Percentiles rank a stretch among this genome's conserved stretches.
Conservation (phyloP, 2,888 invertebrate genomes). For the Xylota sylvarum region DNA sequence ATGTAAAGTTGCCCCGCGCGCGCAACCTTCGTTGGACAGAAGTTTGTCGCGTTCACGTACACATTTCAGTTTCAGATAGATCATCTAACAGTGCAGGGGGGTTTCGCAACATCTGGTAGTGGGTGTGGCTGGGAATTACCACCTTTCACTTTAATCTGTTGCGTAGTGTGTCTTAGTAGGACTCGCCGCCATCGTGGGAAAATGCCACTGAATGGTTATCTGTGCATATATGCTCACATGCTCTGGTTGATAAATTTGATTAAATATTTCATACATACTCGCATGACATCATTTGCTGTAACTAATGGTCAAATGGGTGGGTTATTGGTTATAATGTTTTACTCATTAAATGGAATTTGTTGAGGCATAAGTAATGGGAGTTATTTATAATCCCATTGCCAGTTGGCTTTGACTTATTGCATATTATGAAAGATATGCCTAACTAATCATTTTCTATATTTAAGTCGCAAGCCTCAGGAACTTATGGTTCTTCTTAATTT, state of each 20-base stretch:
- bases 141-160: slow-evolving; percentile 50
- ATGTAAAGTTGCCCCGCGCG: slow-evolving; percentile 14
- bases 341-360: slow-evolving; percentile 1
- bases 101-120: slow-evolving; percentile 19
- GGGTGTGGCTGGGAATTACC: slow-evolving; percentile 57
- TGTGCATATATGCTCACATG: background rate
- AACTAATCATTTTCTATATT: no score
- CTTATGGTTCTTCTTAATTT: no score
- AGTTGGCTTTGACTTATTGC: no score
- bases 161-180: slow-evolving; percentile 20
- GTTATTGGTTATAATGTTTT: slow-evolving; percentile 9
- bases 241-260: slow-evolving; percentile 60
- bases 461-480: no score
- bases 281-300: slow-evolving; percentile 55
- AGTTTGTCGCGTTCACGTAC: slow-evolving; percentile 18
- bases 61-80: no score
- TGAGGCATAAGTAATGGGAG: background rate
- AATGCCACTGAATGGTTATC: slow-evolving; percentile 7
- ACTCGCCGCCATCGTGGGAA: slow-evolving; percentile 33
- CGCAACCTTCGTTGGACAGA: slow-evolving; percentile 8
- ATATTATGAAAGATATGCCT: no score
- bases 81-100: background rate
- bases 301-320: slow-evolving; percentile 1
- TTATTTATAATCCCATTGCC: no score
- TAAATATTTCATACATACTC: slow-evolving; percentile 19